Conservation (phyloP, 2,113 vertebrate species). For the Charadrius vociferus region DNA sequence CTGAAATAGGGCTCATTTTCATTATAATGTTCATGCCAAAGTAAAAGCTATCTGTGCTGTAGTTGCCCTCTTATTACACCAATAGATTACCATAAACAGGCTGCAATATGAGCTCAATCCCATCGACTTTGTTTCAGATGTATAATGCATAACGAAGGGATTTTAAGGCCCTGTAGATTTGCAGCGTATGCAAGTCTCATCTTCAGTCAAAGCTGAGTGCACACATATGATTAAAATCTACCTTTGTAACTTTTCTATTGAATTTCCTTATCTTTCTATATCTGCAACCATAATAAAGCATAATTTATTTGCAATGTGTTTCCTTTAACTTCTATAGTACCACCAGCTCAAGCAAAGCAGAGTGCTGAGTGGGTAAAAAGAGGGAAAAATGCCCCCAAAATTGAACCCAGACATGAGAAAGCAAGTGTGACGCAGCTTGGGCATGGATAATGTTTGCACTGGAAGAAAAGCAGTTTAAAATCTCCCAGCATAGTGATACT, state of each 20-base stretch:
- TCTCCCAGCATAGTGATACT: background rate
- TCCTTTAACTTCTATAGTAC: background rate
- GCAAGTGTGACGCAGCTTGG: background rate
- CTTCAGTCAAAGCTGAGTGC: background rate
- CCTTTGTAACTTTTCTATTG: constrained; percentile 49
- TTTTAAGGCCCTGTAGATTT: background rate
- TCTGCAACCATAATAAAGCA: background rate
- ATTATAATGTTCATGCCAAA: background rate
- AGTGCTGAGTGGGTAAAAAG: background rate
- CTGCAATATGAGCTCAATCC: background rate
- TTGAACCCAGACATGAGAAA: background rate
- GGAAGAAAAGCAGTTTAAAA: background rate
- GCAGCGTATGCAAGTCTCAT: background rate
- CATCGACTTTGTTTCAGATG: background rate
- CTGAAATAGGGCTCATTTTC: background rate
- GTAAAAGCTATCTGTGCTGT: background rate
- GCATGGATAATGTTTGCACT: background rate
- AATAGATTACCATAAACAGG: background rate
- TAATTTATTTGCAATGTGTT: background rate
- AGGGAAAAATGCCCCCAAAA: background rate
- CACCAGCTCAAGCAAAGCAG: background rate
- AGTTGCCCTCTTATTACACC: background rate
- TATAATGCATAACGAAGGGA: background rate
- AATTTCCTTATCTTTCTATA: constrained; percentile 23
- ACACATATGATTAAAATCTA: background rate